Percentiles rank a stretch among this genome's conserved stretches.
Conservation (phyloP, 2,113 vertebrate genomes). For the Catagonus wagneri region DNA sequence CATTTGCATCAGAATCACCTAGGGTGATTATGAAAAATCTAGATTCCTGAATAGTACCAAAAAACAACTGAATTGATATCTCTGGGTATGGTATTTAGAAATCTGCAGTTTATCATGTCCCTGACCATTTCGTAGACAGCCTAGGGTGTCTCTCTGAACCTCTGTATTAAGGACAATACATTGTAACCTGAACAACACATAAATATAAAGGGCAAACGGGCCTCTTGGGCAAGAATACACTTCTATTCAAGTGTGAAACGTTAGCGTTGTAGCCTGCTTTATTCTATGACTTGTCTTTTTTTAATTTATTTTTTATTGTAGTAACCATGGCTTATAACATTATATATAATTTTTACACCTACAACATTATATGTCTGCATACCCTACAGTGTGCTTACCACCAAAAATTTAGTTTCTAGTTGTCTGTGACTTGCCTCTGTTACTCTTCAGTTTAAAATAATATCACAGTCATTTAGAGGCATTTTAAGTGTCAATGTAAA, state of each 20-base stretch:
- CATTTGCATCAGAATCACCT: background rate
- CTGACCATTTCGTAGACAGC: background rate
- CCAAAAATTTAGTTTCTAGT: background rate
- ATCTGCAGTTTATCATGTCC: background rate
- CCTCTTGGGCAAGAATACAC: background rate
- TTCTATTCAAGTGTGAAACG: background rate
- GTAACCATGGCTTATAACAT: background rate
- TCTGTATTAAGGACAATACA: background rate
- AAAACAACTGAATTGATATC: background rate
- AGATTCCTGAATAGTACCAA: background rate
- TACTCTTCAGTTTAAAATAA: constrained; percentile 10
- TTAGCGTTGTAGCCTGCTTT: background rate
- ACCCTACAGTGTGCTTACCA: background rate
- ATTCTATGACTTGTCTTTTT: background rate
- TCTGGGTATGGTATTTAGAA: background rate
- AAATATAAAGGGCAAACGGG: background rate
- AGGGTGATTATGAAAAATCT: constrained; percentile 1
- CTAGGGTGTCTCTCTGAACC: background rate
- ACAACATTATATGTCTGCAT: background rate
- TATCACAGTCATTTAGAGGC: background rate
- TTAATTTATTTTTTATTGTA: background rate
- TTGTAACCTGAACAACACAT: background rate
- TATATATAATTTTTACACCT: background rate
- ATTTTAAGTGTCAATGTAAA: background rate
- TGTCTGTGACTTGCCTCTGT: background rate